Evolutionary conservation across 2,888 invertebrate genomes (phyloP).

Genomic region (Temnothorax rugatulus): DNA sequence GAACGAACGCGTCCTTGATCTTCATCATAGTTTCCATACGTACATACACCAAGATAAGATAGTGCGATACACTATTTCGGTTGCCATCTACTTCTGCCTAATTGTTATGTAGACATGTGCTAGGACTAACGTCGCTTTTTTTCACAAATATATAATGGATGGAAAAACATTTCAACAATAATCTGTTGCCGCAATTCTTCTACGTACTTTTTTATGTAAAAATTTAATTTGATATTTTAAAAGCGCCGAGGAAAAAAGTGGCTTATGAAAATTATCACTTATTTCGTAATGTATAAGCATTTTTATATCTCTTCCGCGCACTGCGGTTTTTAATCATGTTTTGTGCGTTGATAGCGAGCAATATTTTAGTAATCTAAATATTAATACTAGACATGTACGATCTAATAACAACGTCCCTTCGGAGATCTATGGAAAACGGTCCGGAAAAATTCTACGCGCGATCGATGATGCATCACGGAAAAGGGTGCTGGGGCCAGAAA

Average conservation of each 20-base stretch:
- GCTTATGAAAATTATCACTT: background rate
- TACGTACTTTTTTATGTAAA: background rate
- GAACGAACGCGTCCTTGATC: slow-evolving; percentile 34
- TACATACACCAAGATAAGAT: background rate
- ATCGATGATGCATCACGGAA: slow-evolving; percentile 30
- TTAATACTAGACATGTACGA: background rate
- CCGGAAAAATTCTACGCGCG: slow-evolving; percentile 16
- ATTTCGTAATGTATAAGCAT: background rate
- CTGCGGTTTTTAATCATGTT: background rate
- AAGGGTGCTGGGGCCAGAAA: slow-evolving; percentile 27
- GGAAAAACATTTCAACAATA: background rate
- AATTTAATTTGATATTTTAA: background rate
- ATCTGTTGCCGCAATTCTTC: background rate
- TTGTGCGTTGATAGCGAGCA: background rate
- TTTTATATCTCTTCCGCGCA: background rate
- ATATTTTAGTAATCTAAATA: slow-evolving; percentile 1
- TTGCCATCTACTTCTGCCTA: background rate
- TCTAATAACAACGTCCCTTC: background rate
- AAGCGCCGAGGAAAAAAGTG: background rate
- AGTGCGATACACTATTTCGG: background rate
- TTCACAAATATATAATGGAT: background rate
- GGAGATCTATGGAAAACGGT: background rate
- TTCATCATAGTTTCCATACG: background rate
- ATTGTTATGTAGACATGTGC: no score
- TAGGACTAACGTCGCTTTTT: background rate